phyloP scores from a whole-genome alignment of 1,140 invertebrate genomes.

The Drosophila sechellia region DNA sequence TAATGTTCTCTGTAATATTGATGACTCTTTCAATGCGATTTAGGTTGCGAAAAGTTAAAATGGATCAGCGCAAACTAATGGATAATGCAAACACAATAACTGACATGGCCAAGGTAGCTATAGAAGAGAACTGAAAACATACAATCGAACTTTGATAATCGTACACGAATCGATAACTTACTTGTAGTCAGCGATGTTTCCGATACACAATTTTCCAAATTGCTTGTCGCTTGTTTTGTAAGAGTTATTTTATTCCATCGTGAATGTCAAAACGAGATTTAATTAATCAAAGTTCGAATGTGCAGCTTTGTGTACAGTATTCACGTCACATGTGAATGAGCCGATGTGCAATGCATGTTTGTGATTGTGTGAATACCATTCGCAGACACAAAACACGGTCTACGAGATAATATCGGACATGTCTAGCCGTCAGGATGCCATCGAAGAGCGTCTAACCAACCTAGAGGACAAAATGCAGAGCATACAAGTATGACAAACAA shows the following conservation, averaged over 20 bases:
- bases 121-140: constrained; percentile 5
- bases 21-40: constrained; percentile 63
- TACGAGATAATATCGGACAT: constrained; percentile 98
- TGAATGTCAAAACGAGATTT: neutral
- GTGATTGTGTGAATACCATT: constrained; percentile 27
- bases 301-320: neutral
- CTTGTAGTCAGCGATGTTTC: neutral
- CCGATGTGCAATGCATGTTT: constrained; percentile 8
- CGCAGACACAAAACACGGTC: constrained; percentile 97
- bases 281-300: constrained; percentile 10
- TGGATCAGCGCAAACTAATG: constrained; percentile 99
- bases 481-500: constrained; percentile 86
- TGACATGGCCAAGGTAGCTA: constrained; percentile 99
- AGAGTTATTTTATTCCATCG: neutral
- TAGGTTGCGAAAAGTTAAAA: constrained; percentile 99
- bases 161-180: neutral
- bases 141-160: constrained; percentile 1
- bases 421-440: constrained; percentile 94
- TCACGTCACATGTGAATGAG: neutral
- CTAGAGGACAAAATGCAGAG: constrained; percentile 94
- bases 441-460: constrained; percentile 94
- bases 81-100: constrained; percentile 99
- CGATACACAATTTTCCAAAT: neutral
- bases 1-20: constrained; percentile 58
- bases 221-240: neutral